phyloP scores from a whole-genome alignment of 1,140 invertebrate genomes.

The Meloidogyne exigua region DNA sequence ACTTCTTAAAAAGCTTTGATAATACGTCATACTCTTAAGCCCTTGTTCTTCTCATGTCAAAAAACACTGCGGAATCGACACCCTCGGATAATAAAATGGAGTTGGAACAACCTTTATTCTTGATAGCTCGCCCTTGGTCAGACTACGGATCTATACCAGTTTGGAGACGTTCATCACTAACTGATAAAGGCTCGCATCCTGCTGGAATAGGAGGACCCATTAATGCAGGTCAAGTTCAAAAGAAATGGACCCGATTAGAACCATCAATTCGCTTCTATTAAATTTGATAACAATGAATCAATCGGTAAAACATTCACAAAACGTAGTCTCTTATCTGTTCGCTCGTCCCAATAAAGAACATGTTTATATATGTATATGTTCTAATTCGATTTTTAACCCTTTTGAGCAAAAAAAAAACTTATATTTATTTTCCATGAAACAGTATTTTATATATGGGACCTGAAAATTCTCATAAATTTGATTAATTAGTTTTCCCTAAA shows the following conservation, averaged over 20 bases:
- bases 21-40: no score
- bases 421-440: no score
- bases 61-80: not conserved
- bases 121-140: not conserved
- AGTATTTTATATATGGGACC: no score
- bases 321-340: not conserved
- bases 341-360: not conserved
- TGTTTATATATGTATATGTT: not conserved
- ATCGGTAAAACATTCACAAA: not conserved
- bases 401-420: no score
- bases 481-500: no score
- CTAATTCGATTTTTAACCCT: not conserved
- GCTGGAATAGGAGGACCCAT: not conserved
- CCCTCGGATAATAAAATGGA: not conserved
- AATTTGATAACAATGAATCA: not conserved
- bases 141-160: not conserved
- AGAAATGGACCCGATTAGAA: not conserved
- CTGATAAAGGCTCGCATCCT: not conserved
- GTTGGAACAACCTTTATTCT: not conserved
- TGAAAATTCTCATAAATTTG: no score
- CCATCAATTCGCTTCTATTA: slow-evolving; percentile 1
- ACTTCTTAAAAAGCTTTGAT: no score
- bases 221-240: not conserved
- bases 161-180: not conserved
- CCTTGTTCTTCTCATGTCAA: not conserved